Base-by-base conservation (phyloP, 1,140 invertebrate genomes). In the Sycophila sp. region DNA sequence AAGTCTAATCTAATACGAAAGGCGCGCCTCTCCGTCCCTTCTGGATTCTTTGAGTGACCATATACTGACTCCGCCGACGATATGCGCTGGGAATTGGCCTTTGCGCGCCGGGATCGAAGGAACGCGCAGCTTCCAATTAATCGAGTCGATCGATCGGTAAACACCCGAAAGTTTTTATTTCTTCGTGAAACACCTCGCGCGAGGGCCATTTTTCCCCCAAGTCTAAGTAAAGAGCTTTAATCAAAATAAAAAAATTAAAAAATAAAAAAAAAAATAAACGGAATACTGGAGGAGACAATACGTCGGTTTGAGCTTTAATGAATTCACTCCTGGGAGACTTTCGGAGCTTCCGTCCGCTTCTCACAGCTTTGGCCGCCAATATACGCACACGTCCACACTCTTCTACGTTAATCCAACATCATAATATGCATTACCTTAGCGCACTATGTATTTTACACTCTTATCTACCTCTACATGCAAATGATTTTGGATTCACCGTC, bases 381-480 rank as follows among this genome's bases (percentile, higher is more conserved):
- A n/a, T n/a, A n/a, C n/a, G n/a, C n/a, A 6, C 13, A 22, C 8
- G 13, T 30, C 49, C 36, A 53, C 36, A 28, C 49, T 22, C 19
- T 6, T 13, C 45, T 58, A 45, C 40, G 64, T n/a, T 34, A 58
- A 67, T 67, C 28, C 64, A 67, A 67, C 13, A 19, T 67, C 64
- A 67, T 67, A 58, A 15, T 45, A 45, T 67, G 64, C 38, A 67
- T 65, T 22, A 42, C 10, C 17, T 32, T 45, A 67, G 26, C 28
- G 19, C 51, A 22, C 55, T 34, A 45, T 34, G 32, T 45, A 45
- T 40, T 59, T 26, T 68, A 49, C 42, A 26, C 28, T 58, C n/a
- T 40, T 34, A 49, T 69, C 56, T 60, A 69, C 66, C 66, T 69
- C 42, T 42, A 13, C 4, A 59, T 68, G 66, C 66, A 53, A 51